A percentile compares a stretch with the other conserved stretches of the same genome.
phyloP scores from a whole-genome alignment of 2,113 vertebrate genomes.

The Phainopepla nitens region DNA sequence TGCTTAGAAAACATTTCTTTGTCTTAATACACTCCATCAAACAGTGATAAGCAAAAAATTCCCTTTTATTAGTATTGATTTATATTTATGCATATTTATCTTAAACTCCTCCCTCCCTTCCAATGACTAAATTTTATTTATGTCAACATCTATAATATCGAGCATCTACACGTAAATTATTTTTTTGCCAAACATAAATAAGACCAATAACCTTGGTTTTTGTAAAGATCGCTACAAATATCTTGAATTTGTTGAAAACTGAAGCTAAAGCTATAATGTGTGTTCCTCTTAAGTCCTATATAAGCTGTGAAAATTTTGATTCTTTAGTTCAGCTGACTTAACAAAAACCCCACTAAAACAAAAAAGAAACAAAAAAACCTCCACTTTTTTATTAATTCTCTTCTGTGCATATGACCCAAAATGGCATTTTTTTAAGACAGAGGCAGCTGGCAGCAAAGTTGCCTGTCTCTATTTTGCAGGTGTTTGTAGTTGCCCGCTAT shows the following conservation, averaged over 20 bases:
- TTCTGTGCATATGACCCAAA: not conserved
- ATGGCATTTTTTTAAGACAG: not conserved
- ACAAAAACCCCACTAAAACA: not conserved
- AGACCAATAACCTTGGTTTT: not conserved
- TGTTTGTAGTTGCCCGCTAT: not conserved
- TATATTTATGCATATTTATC: not conserved
- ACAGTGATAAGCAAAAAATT: not conserved
- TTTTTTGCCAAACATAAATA: not conserved
- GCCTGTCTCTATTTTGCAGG: not conserved
- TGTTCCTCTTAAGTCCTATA: not conserved
- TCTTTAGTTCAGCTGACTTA: not conserved
- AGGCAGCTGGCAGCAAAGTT: conserved; percentile 35
- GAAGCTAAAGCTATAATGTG: not conserved
- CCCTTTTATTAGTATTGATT: not conserved
- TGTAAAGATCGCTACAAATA: not conserved
- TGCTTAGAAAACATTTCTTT: not conserved
- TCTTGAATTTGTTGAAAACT: not conserved
- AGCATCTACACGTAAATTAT: not conserved
- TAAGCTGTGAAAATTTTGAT: not conserved
- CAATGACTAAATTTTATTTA: not conserved
- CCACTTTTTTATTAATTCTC: not conserved
- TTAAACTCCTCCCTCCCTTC: not conserved
- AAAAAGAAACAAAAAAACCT: not conserved
- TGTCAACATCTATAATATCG: not conserved
- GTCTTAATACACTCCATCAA: not conserved